These are phyloP conservation scores for Cydia amplana DNA, from an alignment of 1,140 invertebrate genomes.

Conservation along the genomic window DNA sequence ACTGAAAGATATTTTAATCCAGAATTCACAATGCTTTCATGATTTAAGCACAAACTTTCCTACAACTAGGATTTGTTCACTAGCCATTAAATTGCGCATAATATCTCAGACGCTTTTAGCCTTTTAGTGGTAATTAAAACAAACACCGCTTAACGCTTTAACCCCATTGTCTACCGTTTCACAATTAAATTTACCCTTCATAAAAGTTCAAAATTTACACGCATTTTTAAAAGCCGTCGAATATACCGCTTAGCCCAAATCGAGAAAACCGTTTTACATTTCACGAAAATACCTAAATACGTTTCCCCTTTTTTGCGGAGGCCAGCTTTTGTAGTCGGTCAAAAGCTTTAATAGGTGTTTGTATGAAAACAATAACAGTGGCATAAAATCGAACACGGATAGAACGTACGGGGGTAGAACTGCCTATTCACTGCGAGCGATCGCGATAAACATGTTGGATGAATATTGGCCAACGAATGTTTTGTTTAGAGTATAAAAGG, in stretches of 20 bases:
- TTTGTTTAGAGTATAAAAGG: conserved; percentile 10
- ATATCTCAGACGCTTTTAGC: conserved; percentile 23
- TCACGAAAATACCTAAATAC: conserved; percentile 30
- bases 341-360: conserved; percentile 32
- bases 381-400: conserved; percentile 28
- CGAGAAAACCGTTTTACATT: conserved; percentile 30
- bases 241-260: conserved; percentile 30
- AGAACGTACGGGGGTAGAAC: conserved; percentile 20
- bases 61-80: conserved; percentile 10
- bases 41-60: conserved; percentile 7
- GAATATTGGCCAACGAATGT: conserved; percentile 7
- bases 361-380: conserved; percentile 31
- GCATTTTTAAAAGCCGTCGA: conserved; percentile 29
- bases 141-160: conserved; percentile 28
- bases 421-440: conserved; percentile 27
- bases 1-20: not conserved
- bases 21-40: conserved; percentile 1
- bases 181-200: conserved; percentile 32
- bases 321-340: conserved; percentile 31
- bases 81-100: conserved; percentile 9
- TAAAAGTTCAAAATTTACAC: conserved; percentile 26
- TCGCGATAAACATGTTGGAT: conserved; percentile 9
- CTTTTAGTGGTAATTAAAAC: conserved; percentile 32
- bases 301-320: conserved; percentile 31
- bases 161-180: conserved; percentile 28